phyloP scores from a whole-genome alignment of 2,888 invertebrate genomes.

The Mylabris sibirica region DNA sequence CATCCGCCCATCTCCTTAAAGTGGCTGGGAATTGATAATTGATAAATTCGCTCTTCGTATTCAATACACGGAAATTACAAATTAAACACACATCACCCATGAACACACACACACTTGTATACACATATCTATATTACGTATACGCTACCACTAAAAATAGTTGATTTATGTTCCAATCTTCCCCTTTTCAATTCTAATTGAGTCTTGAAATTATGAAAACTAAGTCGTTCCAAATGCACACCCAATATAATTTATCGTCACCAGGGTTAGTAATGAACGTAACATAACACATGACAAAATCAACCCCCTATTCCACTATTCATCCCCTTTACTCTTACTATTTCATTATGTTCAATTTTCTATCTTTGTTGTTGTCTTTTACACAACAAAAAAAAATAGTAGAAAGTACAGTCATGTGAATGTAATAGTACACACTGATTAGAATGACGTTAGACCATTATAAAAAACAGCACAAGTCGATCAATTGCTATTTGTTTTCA shows the following conservation, averaged over 20 bases:
- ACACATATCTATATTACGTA: too few species aligned
- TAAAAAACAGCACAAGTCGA: conserved; percentile 40
- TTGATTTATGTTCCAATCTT: conserved; percentile 6
- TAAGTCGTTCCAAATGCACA: conserved; percentile 10
- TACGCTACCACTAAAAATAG: conserved; percentile 2
- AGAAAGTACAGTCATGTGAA: neutral
- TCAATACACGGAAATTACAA: conserved; percentile 7
- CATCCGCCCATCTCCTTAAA: neutral
- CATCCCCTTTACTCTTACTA: neutral
- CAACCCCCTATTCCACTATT: neutral
- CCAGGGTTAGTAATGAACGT: conserved; percentile 10
- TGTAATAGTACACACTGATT: conserved; percentile 20
- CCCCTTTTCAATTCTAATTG: conserved; percentile 10
- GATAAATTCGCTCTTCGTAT: neutral
- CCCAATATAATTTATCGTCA: conserved; percentile 12
- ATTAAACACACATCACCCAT: neutral
- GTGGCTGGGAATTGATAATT: neutral
- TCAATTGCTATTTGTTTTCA: conserved; percentile 48
- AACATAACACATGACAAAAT: conserved; percentile 11
- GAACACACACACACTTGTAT: too few species aligned
- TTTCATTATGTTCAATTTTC: too few species aligned
- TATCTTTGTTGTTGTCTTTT: neutral
- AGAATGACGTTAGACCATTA: conserved; percentile 30
- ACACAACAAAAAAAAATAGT: neutral
- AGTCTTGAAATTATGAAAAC: conserved; percentile 13